Base-by-base conservation (phyloP, 1,140 invertebrate species). In the Nomia melanderi region DNA sequence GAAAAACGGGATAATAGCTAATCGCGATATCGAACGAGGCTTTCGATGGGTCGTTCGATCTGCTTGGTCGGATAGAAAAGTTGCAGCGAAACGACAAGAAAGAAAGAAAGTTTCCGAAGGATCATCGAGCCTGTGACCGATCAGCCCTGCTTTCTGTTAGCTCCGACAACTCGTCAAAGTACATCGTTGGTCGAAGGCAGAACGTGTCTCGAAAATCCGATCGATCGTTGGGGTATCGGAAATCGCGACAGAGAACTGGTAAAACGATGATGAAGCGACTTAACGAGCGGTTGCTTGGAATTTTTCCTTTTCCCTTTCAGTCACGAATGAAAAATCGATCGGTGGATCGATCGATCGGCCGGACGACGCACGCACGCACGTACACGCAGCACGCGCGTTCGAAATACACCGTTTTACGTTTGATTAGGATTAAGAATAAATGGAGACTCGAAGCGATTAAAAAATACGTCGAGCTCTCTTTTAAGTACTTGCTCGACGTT, bases 381-480 rank as follows among this genome's bases (percentile, higher is more conserved):
- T 2, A 14, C 11, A 2, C 17, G 11, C 11, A 14, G 11, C 76
- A 63, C 60, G 72, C 84, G 78, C 78, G 82, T 76, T 78, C 88
- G 85, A 86, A 77, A 78, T 86, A 66, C 31, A 66, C 41, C 57
- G 59, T n/a, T 73, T 54, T 14, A 67, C 41, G 72, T 67, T 66
- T 86, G 39, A 87, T 44, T 87, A 87, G 86, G 85, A 5, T 87
- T 87, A 14, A 41, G 86, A 88, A 90, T 86, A n/a, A 85, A 86
- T 85, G 76, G 78, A 85, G 41, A 82, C 84, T 86, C 78, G 85
- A 90, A 90, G 85, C 84, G 85, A 90, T 91, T 91, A 92, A 91
- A 92, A 92, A 92, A 91, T 91, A 91, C 90, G 86, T 90, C 88
- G 89, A 91, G 89, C 90, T 92, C 89, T 90, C 86, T 91, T 90